Evolutionary conservation across 2,888 invertebrate species (phyloP).

Genomic region (Drosophila picticornis): DNA sequence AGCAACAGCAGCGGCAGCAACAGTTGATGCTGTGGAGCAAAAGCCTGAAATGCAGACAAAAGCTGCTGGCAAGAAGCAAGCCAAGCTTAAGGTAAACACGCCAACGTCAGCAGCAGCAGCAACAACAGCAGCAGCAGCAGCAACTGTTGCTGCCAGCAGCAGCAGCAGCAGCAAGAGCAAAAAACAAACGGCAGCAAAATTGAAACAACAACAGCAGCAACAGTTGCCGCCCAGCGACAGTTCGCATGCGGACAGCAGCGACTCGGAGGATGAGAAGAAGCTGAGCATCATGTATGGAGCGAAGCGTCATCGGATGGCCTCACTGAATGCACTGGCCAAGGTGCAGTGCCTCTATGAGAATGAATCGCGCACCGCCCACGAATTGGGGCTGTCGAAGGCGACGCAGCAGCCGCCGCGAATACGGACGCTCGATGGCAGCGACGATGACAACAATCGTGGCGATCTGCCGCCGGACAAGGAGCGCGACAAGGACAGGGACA

Average conservation of each 20-base stretch:
- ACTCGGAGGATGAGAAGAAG: conserved; percentile 83
- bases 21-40: neutral
- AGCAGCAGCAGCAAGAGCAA: conserved; percentile 19
- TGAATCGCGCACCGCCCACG: conserved; percentile 91
- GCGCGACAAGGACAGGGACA: conserved; percentile 34
- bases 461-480: conserved; percentile 34
- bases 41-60: conserved; percentile 11
- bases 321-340: conserved; percentile 94
- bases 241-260: conserved; percentile 62
- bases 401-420: conserved; percentile 85
- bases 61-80: conserved; percentile 33
- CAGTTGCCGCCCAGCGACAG: conserved; percentile 47
- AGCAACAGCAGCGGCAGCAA: neutral
- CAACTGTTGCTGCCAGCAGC: neutral
- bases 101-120: conserved; percentile 11
- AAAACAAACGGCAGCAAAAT: conserved; percentile 24
- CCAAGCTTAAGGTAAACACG: conserved; percentile 31
- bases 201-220: conserved; percentile 17
- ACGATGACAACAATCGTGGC: conserved; percentile 85
- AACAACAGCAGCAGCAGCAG: neutral
- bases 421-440: conserved; percentile 83
- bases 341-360: conserved; percentile 96
- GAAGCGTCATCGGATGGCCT: conserved; percentile 94
- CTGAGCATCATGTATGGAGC: conserved; percentile 87
- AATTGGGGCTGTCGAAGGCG: conserved; percentile 86